These are phyloP conservation scores for Sialis fuliginosa DNA, from an alignment of 2,888 invertebrate species.

Conservation along the genomic window DNA sequence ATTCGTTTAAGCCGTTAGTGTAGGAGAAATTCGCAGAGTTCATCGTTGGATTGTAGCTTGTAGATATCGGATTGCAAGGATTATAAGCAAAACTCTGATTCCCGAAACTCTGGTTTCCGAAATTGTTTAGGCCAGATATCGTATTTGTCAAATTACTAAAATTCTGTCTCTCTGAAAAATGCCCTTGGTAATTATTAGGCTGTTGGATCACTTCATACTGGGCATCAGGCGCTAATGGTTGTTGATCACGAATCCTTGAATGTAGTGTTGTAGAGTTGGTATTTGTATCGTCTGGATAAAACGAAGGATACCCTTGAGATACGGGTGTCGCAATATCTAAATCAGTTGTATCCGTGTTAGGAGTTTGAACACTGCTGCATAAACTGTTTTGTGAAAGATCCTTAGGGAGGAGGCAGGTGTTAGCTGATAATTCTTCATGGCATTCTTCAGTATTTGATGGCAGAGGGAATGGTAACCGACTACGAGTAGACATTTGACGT, in stretches of 20 bases:
- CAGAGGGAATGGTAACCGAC: constrained; percentile 35
- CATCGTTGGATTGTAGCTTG: neutral
- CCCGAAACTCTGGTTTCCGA: constrained; percentile 19
- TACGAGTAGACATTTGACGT: constrained; percentile 38
- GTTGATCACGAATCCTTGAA: constrained; percentile 13
- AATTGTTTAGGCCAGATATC: constrained; percentile 23
- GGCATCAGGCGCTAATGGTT: constrained; percentile 38
- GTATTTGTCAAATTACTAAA: constrained; percentile 22
- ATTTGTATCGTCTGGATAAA: constrained; percentile 17
- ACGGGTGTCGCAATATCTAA: constrained; percentile 20
- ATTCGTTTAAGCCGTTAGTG: neutral
- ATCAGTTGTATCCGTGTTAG: constrained; percentile 25
- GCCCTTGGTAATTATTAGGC: constrained; percentile 7
- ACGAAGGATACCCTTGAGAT: constrained; percentile 14
- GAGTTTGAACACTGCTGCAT: constrained; percentile 22
- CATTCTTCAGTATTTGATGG: constrained; percentile 13
- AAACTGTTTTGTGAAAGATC: constrained; percentile 22
- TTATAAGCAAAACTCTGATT: constrained; percentile 13
- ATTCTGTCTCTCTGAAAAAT: constrained; percentile 1
- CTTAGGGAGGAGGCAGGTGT: constrained; percentile 15
- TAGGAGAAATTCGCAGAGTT: constrained; percentile 1
- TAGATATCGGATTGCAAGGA: constrained; percentile 9
- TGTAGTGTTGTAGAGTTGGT: constrained; percentile 11
- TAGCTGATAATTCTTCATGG: constrained; percentile 10
- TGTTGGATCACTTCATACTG: constrained; percentile 43